Conservation (phyloP, 2,797 vertebrate genomes). For the Tachyglossus aculeatus region DNA sequence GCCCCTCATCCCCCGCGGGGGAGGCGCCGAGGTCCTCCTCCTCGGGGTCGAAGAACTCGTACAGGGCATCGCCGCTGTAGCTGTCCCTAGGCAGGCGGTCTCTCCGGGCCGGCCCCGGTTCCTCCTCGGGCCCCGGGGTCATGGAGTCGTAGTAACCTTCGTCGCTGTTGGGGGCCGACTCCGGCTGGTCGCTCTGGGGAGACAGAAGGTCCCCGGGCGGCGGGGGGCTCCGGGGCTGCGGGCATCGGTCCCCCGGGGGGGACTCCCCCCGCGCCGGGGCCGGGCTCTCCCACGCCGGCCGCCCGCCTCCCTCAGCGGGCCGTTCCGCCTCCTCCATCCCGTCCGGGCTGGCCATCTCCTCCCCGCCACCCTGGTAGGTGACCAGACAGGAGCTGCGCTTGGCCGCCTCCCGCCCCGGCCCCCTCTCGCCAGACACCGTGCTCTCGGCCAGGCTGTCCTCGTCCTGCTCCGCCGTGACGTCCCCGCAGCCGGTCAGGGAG, state of each 20-base stretch:
- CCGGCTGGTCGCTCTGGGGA: conserved; percentile 94
- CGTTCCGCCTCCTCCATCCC: conserved; percentile 83
- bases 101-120: conserved; percentile 75
- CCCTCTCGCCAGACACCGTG: conserved; percentile 85
- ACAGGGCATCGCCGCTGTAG: conserved; percentile 96
- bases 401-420: conserved; percentile 80
- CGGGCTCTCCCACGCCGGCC: conserved; percentile 41
- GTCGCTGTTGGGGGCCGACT: conserved; percentile 93
- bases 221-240: conserved; percentile 38
- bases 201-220: conserved; percentile 82
- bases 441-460: conserved; percentile 90
- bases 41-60: conserved; percentile 92
- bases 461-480: conserved; percentile 96
- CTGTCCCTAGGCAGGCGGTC: conserved; percentile 92
- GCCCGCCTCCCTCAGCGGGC: conserved; percentile 46
- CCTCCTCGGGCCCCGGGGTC: conserved; percentile 91
- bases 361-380: conserved; percentile 95
- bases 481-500: conserved; percentile 94
- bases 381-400: conserved; percentile 93
- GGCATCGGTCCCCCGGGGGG: conserved; percentile 33
- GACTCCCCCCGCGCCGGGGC: conserved; percentile 34
- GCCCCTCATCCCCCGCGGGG: conserved; percentile 77
- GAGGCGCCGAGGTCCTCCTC: conserved; percentile 88
- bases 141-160: conserved; percentile 95
- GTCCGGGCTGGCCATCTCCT: conserved; percentile 96